These are phyloP conservation scores for Oopsacas minuta DNA, from an alignment of 37 sponge, comb jelly and placozoan species.

Conservation along the genomic window DNA sequence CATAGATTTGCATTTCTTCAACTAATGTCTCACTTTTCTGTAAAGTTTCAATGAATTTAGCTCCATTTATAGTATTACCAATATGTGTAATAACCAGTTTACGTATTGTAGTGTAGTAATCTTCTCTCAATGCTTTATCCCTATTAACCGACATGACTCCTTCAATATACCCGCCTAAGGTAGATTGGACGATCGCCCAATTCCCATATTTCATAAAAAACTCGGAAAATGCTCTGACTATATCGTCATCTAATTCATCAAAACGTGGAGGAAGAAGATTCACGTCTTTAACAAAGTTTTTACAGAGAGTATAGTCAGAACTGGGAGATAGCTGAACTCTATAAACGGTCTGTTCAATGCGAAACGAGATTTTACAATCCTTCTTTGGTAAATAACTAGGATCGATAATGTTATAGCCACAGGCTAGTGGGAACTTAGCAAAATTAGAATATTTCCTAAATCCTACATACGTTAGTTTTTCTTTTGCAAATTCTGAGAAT, in stretches of 20 bases:
- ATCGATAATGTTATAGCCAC: constrained; percentile 11
- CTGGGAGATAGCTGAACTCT: neutral
- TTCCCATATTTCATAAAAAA: neutral
- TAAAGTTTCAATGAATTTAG: neutral
- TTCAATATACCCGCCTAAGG: neutral
- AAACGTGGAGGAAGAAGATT: neutral
- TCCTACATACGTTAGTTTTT: neutral
- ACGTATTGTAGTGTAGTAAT: neutral
- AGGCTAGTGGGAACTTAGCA: neutral
- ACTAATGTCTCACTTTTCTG: neutral
- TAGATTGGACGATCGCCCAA: neutral
- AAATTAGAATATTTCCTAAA: neutral
- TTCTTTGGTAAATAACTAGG: neutral
- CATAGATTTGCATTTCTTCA: neutral
- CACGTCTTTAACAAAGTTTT: neutral
- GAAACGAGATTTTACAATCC: neutral
- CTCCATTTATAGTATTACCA: constrained; percentile 4
- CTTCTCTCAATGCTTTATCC: neutral
- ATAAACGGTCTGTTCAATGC: neutral
- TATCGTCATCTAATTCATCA: neutral
- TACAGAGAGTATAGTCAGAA: neutral
- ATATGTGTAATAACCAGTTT: constrained; percentile 1
- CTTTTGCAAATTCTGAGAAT: neutral
- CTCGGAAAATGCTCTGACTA: neutral
- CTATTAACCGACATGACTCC: neutral